Conservation (phyloP, 2,888 invertebrate genomes). For the Euproctis similis region DNA sequence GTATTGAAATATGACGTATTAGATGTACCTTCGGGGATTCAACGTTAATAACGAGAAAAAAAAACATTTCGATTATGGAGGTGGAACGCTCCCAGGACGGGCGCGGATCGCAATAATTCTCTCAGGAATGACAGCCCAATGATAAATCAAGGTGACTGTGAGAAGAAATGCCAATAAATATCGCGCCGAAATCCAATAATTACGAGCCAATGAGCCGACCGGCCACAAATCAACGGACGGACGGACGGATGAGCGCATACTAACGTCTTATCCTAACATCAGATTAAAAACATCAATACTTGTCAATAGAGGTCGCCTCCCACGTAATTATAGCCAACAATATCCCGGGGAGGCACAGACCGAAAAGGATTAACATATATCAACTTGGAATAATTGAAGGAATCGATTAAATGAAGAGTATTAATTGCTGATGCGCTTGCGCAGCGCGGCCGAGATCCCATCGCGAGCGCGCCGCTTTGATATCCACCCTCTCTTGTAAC, state of each 20-base stretch:
- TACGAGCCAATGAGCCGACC: conserved; percentile 67
- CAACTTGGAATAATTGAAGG: conserved; percentile 73
- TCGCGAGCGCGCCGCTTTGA: conserved; percentile 45
- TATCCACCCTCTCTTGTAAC: conserved; percentile 33
- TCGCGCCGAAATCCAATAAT: conserved; percentile 72
- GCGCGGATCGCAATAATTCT: conserved; percentile 54
- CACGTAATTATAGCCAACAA: conserved; percentile 73
- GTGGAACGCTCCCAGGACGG: conserved; percentile 35
- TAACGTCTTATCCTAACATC: conserved; percentile 74
- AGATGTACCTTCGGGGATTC: conserved; percentile 56
- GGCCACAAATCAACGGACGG: conserved; percentile 66
- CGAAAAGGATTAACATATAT: conserved; percentile 72
- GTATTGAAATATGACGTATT: conserved; percentile 71
- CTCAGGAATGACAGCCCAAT: conserved; percentile 50
- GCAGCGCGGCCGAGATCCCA: conserved; percentile 50
- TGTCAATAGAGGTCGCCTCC: conserved; percentile 74
- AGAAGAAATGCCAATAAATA: conserved; percentile 71
- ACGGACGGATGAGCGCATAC: conserved; percentile 63
- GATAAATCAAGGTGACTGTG: conserved; percentile 65
- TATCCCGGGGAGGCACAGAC: conserved; percentile 65
- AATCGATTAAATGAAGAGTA: conserved; percentile 74
- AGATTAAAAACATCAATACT: conserved; percentile 76
- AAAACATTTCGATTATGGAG: conserved; percentile 41
- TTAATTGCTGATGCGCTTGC: conserved; percentile 73
- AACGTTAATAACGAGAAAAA: conserved; percentile 54